Evolutionary conservation across 2,888 invertebrate species (phyloP).

Genomic region (Philonicus albiceps): DNA sequence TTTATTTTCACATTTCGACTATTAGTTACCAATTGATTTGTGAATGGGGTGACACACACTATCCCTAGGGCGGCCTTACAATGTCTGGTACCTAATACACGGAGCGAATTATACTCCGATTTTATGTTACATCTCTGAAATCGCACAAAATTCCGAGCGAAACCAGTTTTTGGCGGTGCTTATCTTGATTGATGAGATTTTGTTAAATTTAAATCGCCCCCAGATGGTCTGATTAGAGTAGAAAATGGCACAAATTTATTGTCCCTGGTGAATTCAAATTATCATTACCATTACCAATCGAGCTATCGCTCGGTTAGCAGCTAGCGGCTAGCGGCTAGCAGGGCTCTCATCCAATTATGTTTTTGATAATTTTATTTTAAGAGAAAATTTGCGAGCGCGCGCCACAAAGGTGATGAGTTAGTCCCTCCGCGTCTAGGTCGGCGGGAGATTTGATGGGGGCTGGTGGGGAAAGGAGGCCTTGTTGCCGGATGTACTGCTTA

Average conservation of each 20-base stretch:
- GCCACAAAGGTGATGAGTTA: background rate
- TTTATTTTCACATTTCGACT: background rate
- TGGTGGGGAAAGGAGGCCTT: background rate
- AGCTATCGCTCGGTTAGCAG: no score
- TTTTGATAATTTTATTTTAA: background rate
- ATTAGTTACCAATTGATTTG: background rate
- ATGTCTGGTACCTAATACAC: background rate
- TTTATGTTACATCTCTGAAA: background rate
- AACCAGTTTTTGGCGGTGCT: background rate
- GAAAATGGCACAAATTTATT: background rate
- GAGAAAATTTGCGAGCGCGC: background rate
- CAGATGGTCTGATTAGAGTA: background rate
- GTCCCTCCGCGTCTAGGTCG: background rate
- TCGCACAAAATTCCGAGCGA: background rate
- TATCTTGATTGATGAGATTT: background rate
- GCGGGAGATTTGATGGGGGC: background rate
- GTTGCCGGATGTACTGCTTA: background rate
- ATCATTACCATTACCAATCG: background rate
- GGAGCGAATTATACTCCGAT: background rate
- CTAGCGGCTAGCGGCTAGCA: background rate
- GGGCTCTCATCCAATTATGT: background rate
- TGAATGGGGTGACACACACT: background rate
- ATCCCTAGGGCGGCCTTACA: background rate
- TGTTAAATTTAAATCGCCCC: background rate
- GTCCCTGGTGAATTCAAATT: background rate